phyloP scores from a whole-genome alignment of 1,140 invertebrate genomes.

The Stegodyphus mimosarum region DNA sequence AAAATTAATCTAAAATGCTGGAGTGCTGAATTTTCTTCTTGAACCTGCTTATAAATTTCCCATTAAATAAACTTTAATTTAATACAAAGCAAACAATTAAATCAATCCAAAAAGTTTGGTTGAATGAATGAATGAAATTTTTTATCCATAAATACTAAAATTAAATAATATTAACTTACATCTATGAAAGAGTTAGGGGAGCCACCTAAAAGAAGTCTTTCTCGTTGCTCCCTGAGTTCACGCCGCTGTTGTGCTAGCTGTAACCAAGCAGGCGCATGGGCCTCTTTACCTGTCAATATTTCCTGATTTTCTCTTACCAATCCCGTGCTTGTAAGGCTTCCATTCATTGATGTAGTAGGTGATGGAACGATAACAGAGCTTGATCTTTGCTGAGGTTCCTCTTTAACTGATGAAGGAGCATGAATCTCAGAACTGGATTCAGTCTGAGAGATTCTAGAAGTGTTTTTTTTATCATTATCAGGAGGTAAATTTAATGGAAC shows the following conservation, averaged over 20 bases:
- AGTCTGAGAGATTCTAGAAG: constrained; percentile 33
- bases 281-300: constrained; percentile 26
- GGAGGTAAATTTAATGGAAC: constrained; percentile 50
- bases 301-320: constrained; percentile 58
- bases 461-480: background rate
- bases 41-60: no score
- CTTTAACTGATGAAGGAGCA: constrained; percentile 15
- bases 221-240: constrained; percentile 79
- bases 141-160: background rate
- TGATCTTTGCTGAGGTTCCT: constrained; percentile 33
- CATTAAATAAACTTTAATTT: no score
- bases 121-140: background rate
- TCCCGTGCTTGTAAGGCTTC: constrained; percentile 18
- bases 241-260: constrained; percentile 76
- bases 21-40: no score
- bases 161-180: constrained; percentile 26
- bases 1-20: no score
- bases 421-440: constrained; percentile 58
- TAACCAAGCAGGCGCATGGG: constrained; percentile 63
- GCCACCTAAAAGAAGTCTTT: constrained; percentile 55
- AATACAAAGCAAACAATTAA: no score
- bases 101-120: no score
- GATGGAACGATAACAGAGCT: constrained; percentile 26
- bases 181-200: constrained; percentile 58
- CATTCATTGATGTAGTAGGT: constrained; percentile 30